phyloP scores from a whole-genome alignment of 2,888 invertebrate species.

The Thyatira batis region DNA sequence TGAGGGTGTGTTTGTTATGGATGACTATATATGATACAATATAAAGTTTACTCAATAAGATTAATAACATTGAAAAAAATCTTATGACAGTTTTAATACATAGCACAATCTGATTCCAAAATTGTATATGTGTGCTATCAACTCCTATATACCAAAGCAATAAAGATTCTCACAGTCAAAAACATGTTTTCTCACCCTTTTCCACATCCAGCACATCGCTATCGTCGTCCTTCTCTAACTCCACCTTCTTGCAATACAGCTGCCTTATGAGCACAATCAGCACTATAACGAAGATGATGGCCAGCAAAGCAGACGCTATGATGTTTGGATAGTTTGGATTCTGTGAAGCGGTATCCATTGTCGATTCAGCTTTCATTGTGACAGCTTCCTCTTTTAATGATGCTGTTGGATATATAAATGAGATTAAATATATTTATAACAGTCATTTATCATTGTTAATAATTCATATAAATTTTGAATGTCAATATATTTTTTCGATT shows the following conservation, averaged over 20 bases:
- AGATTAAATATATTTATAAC: too few species aligned
- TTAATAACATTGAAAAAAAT: too few species aligned
- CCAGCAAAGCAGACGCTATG: conserved; percentile 49
- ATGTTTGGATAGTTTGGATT: conserved; percentile 49
- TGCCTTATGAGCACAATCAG: conserved; percentile 50
- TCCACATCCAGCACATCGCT: conserved; percentile 51
- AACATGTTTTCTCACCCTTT: conserved; percentile 48
- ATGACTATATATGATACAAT: too few species aligned
- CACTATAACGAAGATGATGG: conserved; percentile 48
- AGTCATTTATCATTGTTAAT: background rate
- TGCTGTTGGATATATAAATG: conserved; percentile 44
- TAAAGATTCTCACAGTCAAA: too few species aligned
- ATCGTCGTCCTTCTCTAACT: conserved; percentile 40
- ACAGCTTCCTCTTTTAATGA: conserved; percentile 62
- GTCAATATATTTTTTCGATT: too few species aligned
- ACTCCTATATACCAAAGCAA: too few species aligned
- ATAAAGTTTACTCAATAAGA: too few species aligned
- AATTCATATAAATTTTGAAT: too few species aligned
- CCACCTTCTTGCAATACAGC: conserved; percentile 48
- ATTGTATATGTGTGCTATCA: too few species aligned
- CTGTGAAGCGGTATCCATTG: conserved; percentile 47
- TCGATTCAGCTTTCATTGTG: conserved; percentile 64
- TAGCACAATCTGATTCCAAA: too few species aligned
- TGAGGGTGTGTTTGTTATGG: too few species aligned
- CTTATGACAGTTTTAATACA: too few species aligned